Conservation (phyloP, 2,797 vertebrate species). For the Balearica regulorum region DNA sequence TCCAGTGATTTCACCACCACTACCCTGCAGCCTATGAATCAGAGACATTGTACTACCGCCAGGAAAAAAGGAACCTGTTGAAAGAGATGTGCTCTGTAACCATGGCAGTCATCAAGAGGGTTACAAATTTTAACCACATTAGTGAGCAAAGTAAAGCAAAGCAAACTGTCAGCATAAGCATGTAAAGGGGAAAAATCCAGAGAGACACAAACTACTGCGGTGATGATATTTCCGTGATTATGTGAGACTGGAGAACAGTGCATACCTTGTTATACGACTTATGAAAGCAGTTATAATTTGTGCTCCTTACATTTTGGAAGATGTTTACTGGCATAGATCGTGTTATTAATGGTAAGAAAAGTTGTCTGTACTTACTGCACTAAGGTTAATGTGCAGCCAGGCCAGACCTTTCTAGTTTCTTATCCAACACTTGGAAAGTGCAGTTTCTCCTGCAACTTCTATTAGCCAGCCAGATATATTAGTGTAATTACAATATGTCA, state of each 20-base stretch:
- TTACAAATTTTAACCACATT: constrained; percentile 27
- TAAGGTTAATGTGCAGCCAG: not conserved
- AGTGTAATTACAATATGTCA: not conserved
- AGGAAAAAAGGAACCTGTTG: constrained; percentile 65
- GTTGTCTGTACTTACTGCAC: not conserved
- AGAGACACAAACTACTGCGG: not conserved
- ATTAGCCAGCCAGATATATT: not conserved
- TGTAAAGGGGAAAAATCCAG: constrained; percentile 47
- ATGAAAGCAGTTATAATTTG: not conserved
- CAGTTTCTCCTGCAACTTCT: not conserved
- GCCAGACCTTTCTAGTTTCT: not conserved
- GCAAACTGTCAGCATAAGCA: not conserved
- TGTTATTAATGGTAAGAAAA: not conserved
- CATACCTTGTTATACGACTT: constrained; percentile 1
- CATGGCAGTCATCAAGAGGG: constrained; percentile 7
- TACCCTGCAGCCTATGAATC: constrained; percentile 35
- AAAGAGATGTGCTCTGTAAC: constrained; percentile 59
- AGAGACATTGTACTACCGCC: constrained; percentile 12
- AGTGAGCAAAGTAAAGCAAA: constrained; percentile 25
- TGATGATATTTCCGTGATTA: constrained; percentile 24
- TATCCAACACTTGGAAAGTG: not conserved
- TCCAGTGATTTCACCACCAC: constrained; percentile 25
- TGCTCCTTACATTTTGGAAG: not conserved
- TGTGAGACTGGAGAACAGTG: constrained; percentile 35
- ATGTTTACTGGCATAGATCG: not conserved